Evolutionary conservation across 2,113 vertebrate species (phyloP), one percentile per base, ranked within the genome.

Genomic region (Pseudolaguvia tuberculata): DNA sequence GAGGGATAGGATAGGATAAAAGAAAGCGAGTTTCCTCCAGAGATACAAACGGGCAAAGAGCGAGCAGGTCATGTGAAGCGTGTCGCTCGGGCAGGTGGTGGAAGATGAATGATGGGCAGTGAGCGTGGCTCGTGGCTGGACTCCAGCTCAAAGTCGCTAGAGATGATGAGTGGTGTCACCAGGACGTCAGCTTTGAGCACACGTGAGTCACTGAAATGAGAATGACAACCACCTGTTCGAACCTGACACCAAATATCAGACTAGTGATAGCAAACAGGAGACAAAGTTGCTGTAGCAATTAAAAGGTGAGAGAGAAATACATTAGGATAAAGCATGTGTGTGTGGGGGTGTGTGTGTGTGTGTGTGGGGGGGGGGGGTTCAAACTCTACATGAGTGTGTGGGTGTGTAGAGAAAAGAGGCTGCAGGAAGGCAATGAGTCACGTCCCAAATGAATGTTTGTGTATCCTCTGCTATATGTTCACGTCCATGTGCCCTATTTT

Each of bases 41-140:
- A 27, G 42, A 23, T 59, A 45, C 71, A 73, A 59, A 18, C 18
- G 61, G 84, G 86, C 35, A 71, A 73, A 81, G 84, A 79, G 84
- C 61, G 70, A 73, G 56, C 85, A 89, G 83, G 86, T 86, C 85
- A 86, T 81, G 69, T 83, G 85, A 85, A 87, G 87, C 85, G 82
- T 79, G 84, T 83, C 75, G 74, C 76, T 80, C 75, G 76, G 80
- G 84, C 85, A 83, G 83, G 78, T 81, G 70, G 80, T 71, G 80
- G 80, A 85, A 88, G 90, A 90, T 91, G 85, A 91, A 89, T 89
- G 86, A 85, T 85, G 86, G 81, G 81, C 72, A n/a, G 78, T 79
- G 82, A 88, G 67, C 73, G 77, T 14, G 84, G 84, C 83, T 85
- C 63, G 72, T 73, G 23, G 81, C 82, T 86, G 11, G 63, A 67